Conservation (phyloP, 2,888 invertebrate genomes). For the Omphaloscelis lunosa region DNA sequence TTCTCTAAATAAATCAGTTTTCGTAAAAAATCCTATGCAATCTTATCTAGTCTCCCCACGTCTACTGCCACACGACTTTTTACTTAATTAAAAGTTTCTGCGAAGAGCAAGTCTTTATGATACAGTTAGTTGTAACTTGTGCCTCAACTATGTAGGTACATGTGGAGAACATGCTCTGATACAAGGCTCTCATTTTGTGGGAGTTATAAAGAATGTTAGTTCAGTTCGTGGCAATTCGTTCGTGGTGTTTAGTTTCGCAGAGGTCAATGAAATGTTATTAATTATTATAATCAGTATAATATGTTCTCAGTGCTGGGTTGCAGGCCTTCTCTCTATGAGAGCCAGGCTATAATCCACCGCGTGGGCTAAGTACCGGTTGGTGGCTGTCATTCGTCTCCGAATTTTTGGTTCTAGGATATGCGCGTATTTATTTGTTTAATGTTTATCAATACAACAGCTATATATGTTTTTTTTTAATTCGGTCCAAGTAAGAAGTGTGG, state of each 20-base stretch:
- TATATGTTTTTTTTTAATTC: too few species aligned
- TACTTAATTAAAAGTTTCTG: conserved; percentile 73
- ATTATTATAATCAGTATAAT: not conserved
- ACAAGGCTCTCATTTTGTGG: conserved; percentile 9
- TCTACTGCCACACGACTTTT: conserved; percentile 54
- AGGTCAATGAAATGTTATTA: not conserved
- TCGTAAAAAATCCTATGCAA: not conserved
- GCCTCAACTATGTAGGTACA: not conserved
- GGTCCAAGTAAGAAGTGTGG: too few species aligned
- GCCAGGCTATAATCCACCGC: not conserved
- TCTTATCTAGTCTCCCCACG: conserved; percentile 18
- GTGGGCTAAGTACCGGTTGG: not conserved
- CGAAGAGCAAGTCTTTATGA: conserved; percentile 47
- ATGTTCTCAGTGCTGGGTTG: not conserved
- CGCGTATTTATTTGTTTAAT: not conserved
- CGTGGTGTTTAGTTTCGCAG: not conserved
- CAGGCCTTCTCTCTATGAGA: not conserved
- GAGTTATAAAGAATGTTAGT: not conserved
- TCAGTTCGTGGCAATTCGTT: conserved; percentile 1
- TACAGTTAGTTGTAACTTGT: conserved; percentile 45
- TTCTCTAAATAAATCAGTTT: conserved; percentile 11
- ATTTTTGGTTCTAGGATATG: not conserved
- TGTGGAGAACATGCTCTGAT: not conserved
- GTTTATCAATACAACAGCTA: not conserved
- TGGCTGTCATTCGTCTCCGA: not conserved